These are phyloP conservation scores for Brachyhypopomus occidentalis DNA, from an alignment of 2,113 vertebrate species.

Conservation along the genomic window DNA sequence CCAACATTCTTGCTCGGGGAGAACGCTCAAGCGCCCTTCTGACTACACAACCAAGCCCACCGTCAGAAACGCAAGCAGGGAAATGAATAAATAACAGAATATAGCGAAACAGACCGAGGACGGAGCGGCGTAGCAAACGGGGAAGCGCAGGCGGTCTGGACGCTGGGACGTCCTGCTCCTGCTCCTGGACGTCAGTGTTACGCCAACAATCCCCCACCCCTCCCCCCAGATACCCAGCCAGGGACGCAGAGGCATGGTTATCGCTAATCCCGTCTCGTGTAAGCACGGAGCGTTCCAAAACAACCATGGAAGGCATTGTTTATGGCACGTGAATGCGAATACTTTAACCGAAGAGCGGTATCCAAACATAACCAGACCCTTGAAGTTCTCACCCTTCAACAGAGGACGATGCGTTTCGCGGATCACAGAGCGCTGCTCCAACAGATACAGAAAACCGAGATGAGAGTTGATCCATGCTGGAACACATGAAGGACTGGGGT, in stretches of 20 bases:
- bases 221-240: not conserved
- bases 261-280: not conserved
- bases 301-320: constrained; percentile 1
- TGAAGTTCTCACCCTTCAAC: not conserved
- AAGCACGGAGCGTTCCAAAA: constrained; percentile 1
- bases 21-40: not conserved
- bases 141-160: not conserved
- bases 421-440: not conserved
- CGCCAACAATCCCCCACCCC: not conserved
- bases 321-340: not conserved
- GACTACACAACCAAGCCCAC: not conserved
- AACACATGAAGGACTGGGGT: not conserved
- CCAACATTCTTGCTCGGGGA: constrained; percentile 8
- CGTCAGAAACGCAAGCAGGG: not conserved
- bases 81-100: not conserved
- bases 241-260: not conserved
- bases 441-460: constrained; percentile 21
- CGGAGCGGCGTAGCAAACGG: not conserved
- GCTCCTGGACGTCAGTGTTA: not conserved
- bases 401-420: not conserved
- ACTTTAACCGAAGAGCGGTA: not conserved
- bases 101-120: not conserved
- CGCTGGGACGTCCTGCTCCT: no score
- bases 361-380: not conserved
- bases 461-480: not conserved